Evolutionary conservation across 2,113 vertebrate species (phyloP).

Genomic region (Salvelinus sp.): DNA sequence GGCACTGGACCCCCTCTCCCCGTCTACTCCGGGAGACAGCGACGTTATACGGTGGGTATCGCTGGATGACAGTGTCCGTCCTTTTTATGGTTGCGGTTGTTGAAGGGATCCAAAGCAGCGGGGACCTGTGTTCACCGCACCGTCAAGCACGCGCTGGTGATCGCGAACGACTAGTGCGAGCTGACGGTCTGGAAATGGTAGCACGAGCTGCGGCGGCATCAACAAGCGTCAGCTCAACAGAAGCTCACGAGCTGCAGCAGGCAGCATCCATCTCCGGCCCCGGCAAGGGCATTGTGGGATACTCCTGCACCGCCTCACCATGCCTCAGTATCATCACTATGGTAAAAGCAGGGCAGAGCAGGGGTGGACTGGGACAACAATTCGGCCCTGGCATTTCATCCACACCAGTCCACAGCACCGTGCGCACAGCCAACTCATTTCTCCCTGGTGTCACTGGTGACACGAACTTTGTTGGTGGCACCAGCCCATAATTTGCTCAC

Average conservation of each 20-base stretch:
- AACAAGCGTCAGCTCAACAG: slow-evolving; percentile 7
- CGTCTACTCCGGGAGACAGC: slow-evolving; percentile 45
- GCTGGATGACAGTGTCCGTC: slow-evolving; percentile 20
- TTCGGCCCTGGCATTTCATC: too few relatives aligned
- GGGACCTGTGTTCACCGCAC: not conserved
- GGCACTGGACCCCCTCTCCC: slow-evolving; percentile 53
- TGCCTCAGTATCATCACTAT: slow-evolving; percentile 36
- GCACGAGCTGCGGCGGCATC: slow-evolving; percentile 34
- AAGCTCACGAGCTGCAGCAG: slow-evolving; percentile 40
- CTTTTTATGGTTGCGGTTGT: not conserved
- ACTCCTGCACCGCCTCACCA: slow-evolving; percentile 66
- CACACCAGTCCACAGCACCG: too few relatives aligned
- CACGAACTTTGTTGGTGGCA: too few relatives aligned
- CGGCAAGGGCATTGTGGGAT: slow-evolving; percentile 81
- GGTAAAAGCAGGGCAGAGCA: slow-evolving; percentile 42
- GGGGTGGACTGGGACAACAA: not conserved
- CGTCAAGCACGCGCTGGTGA: slow-evolving; percentile 1
- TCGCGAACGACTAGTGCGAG: slow-evolving; percentile 10
- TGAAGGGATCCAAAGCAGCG: not conserved
- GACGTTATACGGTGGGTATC: slow-evolving; percentile 37
- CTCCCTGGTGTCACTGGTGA: too few relatives aligned
- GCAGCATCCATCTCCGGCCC: slow-evolving; percentile 79
- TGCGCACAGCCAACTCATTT: too few relatives aligned
- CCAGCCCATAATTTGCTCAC: too few relatives aligned
- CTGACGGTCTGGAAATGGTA: slow-evolving; percentile 75